Conservation (phyloP, 2,797 vertebrate species). For the Sebastiscus tertius region DNA sequence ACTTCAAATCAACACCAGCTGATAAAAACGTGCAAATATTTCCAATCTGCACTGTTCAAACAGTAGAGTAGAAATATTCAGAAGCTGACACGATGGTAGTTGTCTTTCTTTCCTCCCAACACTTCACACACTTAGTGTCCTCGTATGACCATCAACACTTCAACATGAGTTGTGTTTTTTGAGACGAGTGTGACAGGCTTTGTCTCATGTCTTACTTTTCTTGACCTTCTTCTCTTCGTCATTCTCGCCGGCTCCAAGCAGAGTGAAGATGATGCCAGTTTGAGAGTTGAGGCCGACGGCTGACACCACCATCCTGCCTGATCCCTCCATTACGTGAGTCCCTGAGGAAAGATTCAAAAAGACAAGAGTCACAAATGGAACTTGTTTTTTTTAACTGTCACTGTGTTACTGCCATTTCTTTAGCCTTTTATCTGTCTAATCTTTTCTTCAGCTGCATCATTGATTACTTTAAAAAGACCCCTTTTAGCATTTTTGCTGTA, state of each 20-base stretch:
- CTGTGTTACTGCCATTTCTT: background rate
- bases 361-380: background rate
- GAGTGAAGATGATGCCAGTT: conserved; percentile 97
- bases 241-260: conserved; percentile 89
- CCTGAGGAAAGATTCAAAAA: conserved; percentile 74
- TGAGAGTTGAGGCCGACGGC: conserved; percentile 98
- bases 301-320: conserved; percentile 94
- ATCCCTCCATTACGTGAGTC: conserved; percentile 99
- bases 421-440: background rate
- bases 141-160: conserved; percentile 19
- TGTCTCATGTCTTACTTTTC: conserved; percentile 89
- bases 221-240: conserved; percentile 93
- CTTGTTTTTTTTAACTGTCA: background rate
- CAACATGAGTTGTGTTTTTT: conserved; percentile 6
- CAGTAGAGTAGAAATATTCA: conserved; percentile 46
- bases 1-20: conserved; percentile 57
- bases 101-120: conserved; percentile 30
- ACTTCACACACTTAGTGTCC: conserved; percentile 36
- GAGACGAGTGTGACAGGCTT: conserved; percentile 3
- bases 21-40: conserved; percentile 51
- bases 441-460: background rate
- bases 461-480: background rate
- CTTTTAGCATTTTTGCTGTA: background rate
- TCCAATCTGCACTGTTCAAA: conserved; percentile 50
- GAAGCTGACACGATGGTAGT: conserved; percentile 26